Evolutionary conservation across 2,888 invertebrate genomes (phyloP).

Genomic region (Nomada ruficornis): DNA sequence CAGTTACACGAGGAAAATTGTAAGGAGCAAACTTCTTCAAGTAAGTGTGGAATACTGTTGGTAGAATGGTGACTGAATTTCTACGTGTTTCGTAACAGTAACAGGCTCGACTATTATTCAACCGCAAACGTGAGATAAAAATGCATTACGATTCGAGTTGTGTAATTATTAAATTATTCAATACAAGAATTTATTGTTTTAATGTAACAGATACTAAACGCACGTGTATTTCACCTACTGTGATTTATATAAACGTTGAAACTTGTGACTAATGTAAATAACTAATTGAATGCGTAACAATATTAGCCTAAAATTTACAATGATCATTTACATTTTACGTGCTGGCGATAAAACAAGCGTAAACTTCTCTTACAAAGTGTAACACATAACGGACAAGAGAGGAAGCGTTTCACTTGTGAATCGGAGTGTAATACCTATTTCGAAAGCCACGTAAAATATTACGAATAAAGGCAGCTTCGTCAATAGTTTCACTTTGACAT

Average conservation of each 20-base stretch:
- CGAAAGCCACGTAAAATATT: conserved; percentile 33
- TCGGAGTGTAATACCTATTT: conserved; percentile 43
- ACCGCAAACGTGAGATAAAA: neutral
- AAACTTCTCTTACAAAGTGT: neutral
- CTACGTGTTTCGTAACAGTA: neutral
- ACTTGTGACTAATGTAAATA: too few relatives aligned
- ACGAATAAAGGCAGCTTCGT: conserved; percentile 22
- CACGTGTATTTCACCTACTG: too few relatives aligned
- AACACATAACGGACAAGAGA: neutral
- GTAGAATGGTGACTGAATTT: neutral
- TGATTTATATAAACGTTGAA: neutral
- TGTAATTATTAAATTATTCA: too few relatives aligned
- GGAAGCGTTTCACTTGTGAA: conserved; percentile 25
- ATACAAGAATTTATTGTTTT: too few relatives aligned
- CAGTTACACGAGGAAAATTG: neutral
- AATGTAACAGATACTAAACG: too few relatives aligned
- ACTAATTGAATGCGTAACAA: neutral
- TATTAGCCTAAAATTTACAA: neutral
- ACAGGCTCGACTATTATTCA: neutral
- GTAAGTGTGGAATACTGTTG: too few relatives aligned
- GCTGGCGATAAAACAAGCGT: neutral
- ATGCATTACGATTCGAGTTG: too few relatives aligned
- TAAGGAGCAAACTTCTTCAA: too few relatives aligned
- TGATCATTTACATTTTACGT: too few relatives aligned
- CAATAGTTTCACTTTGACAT: conserved; percentile 45